Percentiles rank a stretch among this genome's conserved stretches.
These are phyloP conservation scores for Ramazzottius varieornatus DNA, from an alignment of 2,888 invertebrate genomes.

Conservation along the genomic window DNA sequence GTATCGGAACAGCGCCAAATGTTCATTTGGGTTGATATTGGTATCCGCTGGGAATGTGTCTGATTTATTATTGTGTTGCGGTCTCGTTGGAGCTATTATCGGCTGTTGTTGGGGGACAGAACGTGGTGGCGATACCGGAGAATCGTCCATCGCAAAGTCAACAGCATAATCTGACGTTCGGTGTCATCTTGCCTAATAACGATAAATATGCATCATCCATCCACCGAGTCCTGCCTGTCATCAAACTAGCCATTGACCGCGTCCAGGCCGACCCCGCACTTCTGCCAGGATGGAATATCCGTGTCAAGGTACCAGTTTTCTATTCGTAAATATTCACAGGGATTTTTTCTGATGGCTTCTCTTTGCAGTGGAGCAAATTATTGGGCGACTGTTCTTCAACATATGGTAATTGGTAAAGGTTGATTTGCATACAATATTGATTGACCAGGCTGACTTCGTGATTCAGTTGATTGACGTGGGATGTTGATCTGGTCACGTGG, in stretches of 20 bases:
- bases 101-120: too few species aligned
- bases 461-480: too few species aligned
- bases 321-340: too few species aligned
- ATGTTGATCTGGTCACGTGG: neutral
- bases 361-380: neutral
- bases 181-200: slow-evolving; percentile 17
- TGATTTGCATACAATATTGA: too few species aligned
- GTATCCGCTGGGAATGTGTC: too few species aligned
- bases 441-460: too few species aligned
- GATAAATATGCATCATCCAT: slow-evolving; percentile 13
- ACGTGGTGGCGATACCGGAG: too few species aligned
- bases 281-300: neutral
- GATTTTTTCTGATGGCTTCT: neutral
- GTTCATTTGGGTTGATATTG: too few species aligned
- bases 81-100: too few species aligned
- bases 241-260: slow-evolving; percentile 17
- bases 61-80: too few species aligned
- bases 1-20: too few species aligned
- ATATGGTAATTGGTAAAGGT: neutral
- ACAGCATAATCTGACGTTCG: slow-evolving; percentile 8
- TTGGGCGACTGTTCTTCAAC: neutral
- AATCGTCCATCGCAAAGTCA: too few species aligned
- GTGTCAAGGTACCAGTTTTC: neutral
- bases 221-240: slow-evolving; percentile 18
- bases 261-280: neutral